Conservation (phyloP, 2,888 invertebrate genomes). For the Noctua pronuba region DNA sequence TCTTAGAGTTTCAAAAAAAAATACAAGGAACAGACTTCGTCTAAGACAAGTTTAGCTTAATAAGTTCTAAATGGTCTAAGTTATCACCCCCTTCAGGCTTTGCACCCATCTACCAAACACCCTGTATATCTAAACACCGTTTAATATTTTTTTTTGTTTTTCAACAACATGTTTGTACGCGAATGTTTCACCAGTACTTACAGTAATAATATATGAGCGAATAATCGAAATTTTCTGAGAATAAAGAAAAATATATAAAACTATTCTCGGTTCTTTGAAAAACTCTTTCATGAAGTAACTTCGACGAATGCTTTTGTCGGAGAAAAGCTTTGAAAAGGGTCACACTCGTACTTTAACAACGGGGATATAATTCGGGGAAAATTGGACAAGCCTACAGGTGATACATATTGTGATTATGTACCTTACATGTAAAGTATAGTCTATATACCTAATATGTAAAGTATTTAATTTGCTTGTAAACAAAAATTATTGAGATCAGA, state of each 20-base stretch:
- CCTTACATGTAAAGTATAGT: not conserved
- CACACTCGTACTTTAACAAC: slow-evolving; percentile 54
- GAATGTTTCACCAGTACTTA: not conserved
- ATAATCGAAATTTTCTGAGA: not conserved
- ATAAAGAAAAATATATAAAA: slow-evolving; percentile 28
- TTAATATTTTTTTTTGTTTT: too few relatives aligned
- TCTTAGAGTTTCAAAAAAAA: too few relatives aligned
- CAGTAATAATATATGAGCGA: not conserved
- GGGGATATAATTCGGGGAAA: slow-evolving; percentile 51
- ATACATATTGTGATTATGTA: not conserved
- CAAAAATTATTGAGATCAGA: not conserved
- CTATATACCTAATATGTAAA: not conserved
- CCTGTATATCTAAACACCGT: too few relatives aligned
- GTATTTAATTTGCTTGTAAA: not conserved
- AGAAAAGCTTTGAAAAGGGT: slow-evolving; percentile 58
- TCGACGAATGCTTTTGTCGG: slow-evolving; percentile 49
- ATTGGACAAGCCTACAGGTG: slow-evolving; percentile 33
- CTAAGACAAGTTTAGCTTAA: too few relatives aligned
- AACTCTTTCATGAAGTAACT: slow-evolving; percentile 43
- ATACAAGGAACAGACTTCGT: too few relatives aligned
- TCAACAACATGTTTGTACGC: not conserved
- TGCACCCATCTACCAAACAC: too few relatives aligned
- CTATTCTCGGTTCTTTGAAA: slow-evolving; percentile 24
- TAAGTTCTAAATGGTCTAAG: too few relatives aligned
- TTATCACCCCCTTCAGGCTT: too few relatives aligned